A percentile compares a stretch with the other conserved stretches of the same genome.
phyloP scores from a whole-genome alignment of 2,888 invertebrate genomes.

The Sphecodes monilicornis region DNA sequence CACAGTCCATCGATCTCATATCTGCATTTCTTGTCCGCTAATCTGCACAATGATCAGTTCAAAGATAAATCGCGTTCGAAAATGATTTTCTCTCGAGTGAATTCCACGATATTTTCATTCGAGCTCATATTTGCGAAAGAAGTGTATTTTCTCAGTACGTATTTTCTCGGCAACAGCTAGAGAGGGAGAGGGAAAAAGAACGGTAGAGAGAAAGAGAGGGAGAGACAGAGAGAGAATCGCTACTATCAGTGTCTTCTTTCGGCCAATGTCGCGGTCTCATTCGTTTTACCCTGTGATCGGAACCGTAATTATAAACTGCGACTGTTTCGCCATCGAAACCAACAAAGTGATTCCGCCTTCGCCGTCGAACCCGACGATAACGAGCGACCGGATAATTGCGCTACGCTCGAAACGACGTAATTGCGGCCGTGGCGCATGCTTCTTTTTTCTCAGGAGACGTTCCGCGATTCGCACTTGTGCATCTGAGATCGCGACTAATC shows the following conservation, averaged over 20 bases:
- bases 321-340: constrained; percentile 48
- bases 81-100: neutral
- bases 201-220: neutral
- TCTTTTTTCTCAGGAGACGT: constrained; percentile 28
- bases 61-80: neutral
- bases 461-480: constrained; percentile 19
- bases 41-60: neutral
- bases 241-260: neutral
- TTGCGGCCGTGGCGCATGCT: constrained; percentile 44
- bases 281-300: neutral
- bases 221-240: no score
- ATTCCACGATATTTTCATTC: constrained; percentile 14
- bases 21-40: no score
- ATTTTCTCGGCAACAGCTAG: no score
- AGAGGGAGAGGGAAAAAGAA: neutral
- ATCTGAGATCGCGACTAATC: constrained; percentile 46
- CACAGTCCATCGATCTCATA: no score
- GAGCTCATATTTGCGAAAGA: constrained; percentile 22
- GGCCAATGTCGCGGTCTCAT: neutral
- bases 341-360: constrained; percentile 58
- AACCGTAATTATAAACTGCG: constrained; percentile 58
- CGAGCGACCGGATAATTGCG: constrained; percentile 64
- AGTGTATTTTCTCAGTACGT: no score
- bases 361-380: constrained; percentile 46
- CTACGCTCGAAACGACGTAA: constrained; percentile 51